These are phyloP conservation scores for Synanthedon tipuliformis DNA, from an alignment of 2,888 invertebrate species.

Conservation along the genomic window DNA sequence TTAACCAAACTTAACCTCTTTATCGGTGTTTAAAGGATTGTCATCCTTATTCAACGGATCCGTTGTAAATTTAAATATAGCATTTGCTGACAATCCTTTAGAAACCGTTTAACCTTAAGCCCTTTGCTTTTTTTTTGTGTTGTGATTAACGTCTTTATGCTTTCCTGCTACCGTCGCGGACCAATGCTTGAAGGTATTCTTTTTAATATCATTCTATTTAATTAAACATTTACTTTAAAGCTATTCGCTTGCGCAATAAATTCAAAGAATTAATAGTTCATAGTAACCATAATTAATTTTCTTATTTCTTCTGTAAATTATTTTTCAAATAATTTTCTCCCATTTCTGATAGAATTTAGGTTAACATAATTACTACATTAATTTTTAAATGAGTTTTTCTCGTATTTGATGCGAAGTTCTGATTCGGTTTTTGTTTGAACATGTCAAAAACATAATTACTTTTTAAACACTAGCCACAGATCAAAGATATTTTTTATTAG, in stretches of 20 bases:
- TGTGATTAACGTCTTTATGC: slow-evolving; percentile 62
- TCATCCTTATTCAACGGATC: slow-evolving; percentile 11
- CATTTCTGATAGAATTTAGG: too few species aligned
- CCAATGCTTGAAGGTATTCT: slow-evolving; percentile 60
- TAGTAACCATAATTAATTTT: not conserved
- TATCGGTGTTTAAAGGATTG: slow-evolving; percentile 33
- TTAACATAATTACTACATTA: too few species aligned
- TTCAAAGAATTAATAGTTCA: not conserved
- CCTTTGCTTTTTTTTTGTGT: slow-evolving; percentile 45
- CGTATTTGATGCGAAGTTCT: too few species aligned
- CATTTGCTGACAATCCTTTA: slow-evolving; percentile 30
- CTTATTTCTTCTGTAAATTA: too few species aligned
- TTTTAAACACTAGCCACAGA: too few species aligned
- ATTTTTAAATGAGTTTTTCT: too few species aligned
- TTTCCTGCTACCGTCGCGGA: slow-evolving; percentile 62
- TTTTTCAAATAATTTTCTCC: too few species aligned
- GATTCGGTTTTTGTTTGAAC: too few species aligned
- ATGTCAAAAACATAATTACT: too few species aligned
- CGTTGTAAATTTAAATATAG: slow-evolving; percentile 10
- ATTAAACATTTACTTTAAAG: slow-evolving; percentile 23
- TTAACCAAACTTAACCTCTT: slow-evolving; percentile 31
- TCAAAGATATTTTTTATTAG: too few species aligned
- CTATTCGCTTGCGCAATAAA: slow-evolving; percentile 47
- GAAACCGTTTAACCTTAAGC: slow-evolving; percentile 24
- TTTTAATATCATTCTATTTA: not conserved